Conservation (phyloP, 1,140 invertebrate species). For the Leptinotarsa defecta region DNA sequence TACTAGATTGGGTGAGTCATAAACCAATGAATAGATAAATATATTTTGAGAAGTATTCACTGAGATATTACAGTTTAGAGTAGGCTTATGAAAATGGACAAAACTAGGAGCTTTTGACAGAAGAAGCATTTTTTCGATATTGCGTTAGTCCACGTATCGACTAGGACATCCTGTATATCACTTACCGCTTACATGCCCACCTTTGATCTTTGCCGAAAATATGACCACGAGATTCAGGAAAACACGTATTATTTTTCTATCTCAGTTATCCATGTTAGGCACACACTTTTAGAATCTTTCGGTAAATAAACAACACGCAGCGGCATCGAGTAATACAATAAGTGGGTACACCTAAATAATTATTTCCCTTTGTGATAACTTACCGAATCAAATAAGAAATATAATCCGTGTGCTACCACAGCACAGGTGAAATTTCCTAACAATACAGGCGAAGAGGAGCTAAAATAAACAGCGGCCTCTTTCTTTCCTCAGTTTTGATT, state of each 20-base stretch:
- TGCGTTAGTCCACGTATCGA: too few species aligned
- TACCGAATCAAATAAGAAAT: conserved; percentile 34
- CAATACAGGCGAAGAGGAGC: conserved; percentile 23
- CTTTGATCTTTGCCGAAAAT: too few species aligned
- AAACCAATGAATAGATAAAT: too few species aligned
- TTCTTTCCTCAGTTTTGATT: conserved; percentile 23
- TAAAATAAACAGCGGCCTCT: conserved; percentile 29
- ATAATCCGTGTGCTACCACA: conserved; percentile 23
- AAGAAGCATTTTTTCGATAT: too few species aligned
- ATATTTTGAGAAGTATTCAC: too few species aligned
- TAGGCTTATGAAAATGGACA: too few species aligned
- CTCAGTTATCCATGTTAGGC: conserved; percentile 2
- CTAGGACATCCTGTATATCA: too few species aligned
- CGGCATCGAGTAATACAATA: background rate
- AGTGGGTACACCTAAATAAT: conserved; percentile 10
- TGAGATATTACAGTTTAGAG: too few species aligned
- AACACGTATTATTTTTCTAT: background rate
- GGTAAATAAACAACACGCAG: conserved; percentile 2
- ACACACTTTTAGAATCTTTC: background rate
- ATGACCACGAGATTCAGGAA: background rate
- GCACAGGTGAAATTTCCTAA: conserved; percentile 38
- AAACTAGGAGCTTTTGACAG: too few species aligned
- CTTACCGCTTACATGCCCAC: too few species aligned
- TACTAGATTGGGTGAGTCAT: too few species aligned
- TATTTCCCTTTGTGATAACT: conserved; percentile 22